Evolutionary conservation across 2,888 invertebrate species (phyloP).

Genomic region (Steromphala cineraria): DNA sequence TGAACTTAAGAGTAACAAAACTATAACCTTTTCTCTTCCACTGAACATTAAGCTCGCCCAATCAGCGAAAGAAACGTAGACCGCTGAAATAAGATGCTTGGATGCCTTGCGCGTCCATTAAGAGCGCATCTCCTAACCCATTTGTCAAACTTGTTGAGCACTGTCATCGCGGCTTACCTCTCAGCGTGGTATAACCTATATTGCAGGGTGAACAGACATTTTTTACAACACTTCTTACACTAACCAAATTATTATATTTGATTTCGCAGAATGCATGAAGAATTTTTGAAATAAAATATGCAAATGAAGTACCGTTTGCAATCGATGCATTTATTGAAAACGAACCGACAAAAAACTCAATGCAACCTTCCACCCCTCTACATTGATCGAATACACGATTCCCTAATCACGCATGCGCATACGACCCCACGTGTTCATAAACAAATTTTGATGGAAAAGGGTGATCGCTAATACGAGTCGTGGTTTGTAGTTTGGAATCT

Average conservation of each 20-base stretch:
- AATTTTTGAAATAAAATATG: not conserved
- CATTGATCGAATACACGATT: constrained; percentile 41
- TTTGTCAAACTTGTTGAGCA: constrained; percentile 22
- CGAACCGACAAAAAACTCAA: not conserved
- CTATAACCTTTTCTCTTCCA: not conserved
- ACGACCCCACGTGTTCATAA: constrained; percentile 71
- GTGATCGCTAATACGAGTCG: constrained; percentile 55
- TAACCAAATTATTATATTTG: too few species aligned
- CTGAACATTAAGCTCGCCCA: not conserved
- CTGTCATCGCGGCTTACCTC: constrained; percentile 13
- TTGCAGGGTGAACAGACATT: too few species aligned
- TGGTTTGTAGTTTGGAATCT: constrained; percentile 70
- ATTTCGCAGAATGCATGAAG: too few species aligned
- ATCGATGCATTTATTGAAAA: not conserved
- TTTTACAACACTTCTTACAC: too few species aligned
- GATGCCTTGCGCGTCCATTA: constrained; percentile 17
- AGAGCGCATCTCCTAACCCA: constrained; percentile 11
- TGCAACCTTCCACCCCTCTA: constrained; percentile 30
- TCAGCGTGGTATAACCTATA: not conserved
- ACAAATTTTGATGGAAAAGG: constrained; percentile 67
- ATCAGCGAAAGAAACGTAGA: not conserved
- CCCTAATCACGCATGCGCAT: constrained; percentile 68
- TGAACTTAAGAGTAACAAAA: not conserved
- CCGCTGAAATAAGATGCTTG: constrained; percentile 18
- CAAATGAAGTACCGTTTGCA: not conserved